A percentile compares a stretch with the other conserved stretches of the same genome.
Evolutionary conservation across 2,888 invertebrate genomes (phyloP).

Genomic region (Sarcophaga subvicina): DNA sequence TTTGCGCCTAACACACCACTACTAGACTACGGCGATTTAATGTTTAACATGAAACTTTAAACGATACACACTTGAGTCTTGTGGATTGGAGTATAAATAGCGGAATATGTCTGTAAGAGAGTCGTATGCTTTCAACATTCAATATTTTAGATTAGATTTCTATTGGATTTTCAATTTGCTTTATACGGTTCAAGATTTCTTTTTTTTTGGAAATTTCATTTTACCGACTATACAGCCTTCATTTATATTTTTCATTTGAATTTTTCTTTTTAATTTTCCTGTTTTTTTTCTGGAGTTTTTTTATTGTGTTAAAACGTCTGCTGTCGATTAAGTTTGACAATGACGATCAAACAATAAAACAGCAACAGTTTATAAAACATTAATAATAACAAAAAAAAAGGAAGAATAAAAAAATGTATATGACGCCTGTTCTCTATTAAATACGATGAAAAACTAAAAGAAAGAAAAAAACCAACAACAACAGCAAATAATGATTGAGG

Average conservation of each 20-base stretch:
- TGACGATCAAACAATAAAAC: slow-evolving; percentile 65
- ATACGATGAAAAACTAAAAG: slow-evolving; percentile 28
- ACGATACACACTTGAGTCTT: too few species aligned
- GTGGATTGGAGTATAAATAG: too few species aligned
- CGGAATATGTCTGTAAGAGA: too few species aligned
- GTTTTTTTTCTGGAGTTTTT: neutral
- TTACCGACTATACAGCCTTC: neutral
- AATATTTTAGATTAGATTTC: too few species aligned
- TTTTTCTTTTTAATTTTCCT: slow-evolving; percentile 24
- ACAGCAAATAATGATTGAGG: too few species aligned
- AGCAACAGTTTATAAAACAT: slow-evolving; percentile 54
- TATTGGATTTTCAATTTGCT: too few species aligned
- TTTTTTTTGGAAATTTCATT: too few species aligned
- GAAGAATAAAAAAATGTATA: neutral
- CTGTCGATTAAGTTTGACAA: slow-evolving; percentile 66
- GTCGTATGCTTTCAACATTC: too few species aligned
- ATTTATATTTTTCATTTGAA: slow-evolving; percentile 38
- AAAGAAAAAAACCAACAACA: neutral
- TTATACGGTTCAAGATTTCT: too few species aligned
- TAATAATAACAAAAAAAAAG: neutral
- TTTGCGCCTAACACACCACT: too few species aligned
- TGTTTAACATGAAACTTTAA: too few species aligned
- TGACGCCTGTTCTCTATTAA: slow-evolving; percentile 56
- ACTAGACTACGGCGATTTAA: too few species aligned
- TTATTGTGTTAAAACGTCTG: slow-evolving; percentile 46